Base-by-base conservation (phyloP, 2,888 invertebrate genomes). In the Lutraria lutraria region DNA sequence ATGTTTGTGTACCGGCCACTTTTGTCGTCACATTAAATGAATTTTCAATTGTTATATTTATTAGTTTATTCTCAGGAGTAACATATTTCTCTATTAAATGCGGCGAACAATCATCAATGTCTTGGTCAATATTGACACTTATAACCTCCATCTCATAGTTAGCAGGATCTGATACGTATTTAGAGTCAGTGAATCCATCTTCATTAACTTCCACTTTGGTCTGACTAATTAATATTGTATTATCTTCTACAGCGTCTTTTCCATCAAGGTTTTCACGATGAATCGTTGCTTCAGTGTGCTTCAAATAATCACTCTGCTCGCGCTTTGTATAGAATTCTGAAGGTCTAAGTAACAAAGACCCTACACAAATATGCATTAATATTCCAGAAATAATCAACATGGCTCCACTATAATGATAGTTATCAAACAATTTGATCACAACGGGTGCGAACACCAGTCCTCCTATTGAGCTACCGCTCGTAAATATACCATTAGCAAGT, bases 401-500 rank as follows among this genome's bases (percentile, higher is more conserved):
- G 16, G 90, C 81, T 10, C 90, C 90, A 4, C 84, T 81, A 68
- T 86, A 90, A 3, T 60, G 68, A 52, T 86, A 90, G 21, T 84
- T 76, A 31, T 90, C 86, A 80, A 90, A 90, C 10, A 90, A 53
- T 29, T 81, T 81, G 0, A 83, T 76, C 15, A 92, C 79, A 13
- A 86, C 19, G 0, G 92, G 90, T 6, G 89, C 86, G n/a, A 88
- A 88, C 0, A 89, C 52, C 10, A 92, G 68, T n/a, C 89, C 89
- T 13, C 92, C 92, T 16, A 92, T 21, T 19, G 88, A 86, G 13
- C 60, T 83, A 29, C 89, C 79, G 4, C 63, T 81, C 8, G 81
- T 83, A 31, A 83, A 76, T 43, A 89, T 85, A 31, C 89, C 88
- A 82, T 92, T 92, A n/a, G 90, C 92, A 31, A 92, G 16, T 34